Conservation (phyloP, 92 coral and sea anemone genomes). For the Pocillopora meandrina region DNA sequence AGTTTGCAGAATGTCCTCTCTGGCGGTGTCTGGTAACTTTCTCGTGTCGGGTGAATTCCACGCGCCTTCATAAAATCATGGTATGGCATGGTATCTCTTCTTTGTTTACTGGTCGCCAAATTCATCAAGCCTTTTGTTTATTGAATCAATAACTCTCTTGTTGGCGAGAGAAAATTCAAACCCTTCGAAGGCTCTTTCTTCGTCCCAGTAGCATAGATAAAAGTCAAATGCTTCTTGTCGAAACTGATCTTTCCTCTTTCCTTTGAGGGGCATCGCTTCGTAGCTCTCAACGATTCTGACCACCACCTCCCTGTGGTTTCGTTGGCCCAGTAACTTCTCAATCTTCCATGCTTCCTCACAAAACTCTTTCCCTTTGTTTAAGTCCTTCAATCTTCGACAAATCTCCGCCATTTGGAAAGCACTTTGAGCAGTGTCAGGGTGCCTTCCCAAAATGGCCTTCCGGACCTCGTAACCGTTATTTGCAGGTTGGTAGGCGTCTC, state of each 20-base stretch:
- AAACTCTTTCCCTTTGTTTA: constrained; percentile 42
- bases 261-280: not conserved
- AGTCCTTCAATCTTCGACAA: constrained; percentile 16
- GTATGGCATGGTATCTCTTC: constrained; percentile 10
- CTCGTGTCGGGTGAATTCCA: constrained; percentile 34
- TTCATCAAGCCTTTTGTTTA: not conserved
- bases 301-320: constrained; percentile 54
- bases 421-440: constrained; percentile 52
- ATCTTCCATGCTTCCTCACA: constrained; percentile 55
- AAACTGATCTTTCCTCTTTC: constrained; percentile 2
- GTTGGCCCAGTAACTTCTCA: constrained; percentile 51
- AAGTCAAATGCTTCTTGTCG: constrained; percentile 22
- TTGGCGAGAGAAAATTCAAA: constrained; percentile 16
- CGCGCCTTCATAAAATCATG: constrained; percentile 32
- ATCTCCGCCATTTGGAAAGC: constrained; percentile 59
- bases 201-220: constrained; percentile 38
- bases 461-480: constrained; percentile 47
- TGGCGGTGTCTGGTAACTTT: not conserved
- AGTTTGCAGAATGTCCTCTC: constrained; percentile 1
- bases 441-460: constrained; percentile 55
- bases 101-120: not conserved
- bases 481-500: constrained; percentile 43
- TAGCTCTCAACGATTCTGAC: constrained; percentile 20
- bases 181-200: constrained; percentile 22
- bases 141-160: constrained; percentile 23